Evolutionary conservation across 2,797 vertebrate genomes (phyloP).

Genomic region (Gymnopithys bicolor): DNA sequence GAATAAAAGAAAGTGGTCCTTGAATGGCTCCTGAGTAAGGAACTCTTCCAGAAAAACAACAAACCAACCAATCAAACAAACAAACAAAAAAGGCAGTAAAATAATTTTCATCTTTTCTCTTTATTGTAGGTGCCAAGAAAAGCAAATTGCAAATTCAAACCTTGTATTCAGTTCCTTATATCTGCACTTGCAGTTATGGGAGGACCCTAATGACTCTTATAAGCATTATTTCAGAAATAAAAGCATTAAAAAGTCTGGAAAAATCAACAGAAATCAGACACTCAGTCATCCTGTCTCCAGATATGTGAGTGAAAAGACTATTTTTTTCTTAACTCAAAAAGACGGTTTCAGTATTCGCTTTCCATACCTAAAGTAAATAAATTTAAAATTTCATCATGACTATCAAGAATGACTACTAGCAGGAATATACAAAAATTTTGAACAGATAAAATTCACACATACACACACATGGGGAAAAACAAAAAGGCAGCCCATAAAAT

Average conservation of each 20-base stretch:
- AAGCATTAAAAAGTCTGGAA: neutral
- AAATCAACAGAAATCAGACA: neutral
- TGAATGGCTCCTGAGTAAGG: neutral
- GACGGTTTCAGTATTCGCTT: neutral
- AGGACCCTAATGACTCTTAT: neutral
- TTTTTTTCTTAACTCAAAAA: neutral
- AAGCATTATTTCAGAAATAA: neutral
- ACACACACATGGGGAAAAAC: neutral
- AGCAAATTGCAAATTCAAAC: neutral
- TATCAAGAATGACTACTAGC: neutral
- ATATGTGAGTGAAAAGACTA: neutral
- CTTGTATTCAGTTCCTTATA: neutral
- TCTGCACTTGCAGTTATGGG: neutral
- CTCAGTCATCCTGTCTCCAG: neutral
- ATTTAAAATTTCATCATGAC: neutral
- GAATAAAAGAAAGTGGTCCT: neutral
- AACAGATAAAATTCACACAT: neutral
- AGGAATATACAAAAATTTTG: neutral
- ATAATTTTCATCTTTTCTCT: neutral
- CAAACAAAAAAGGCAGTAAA: neutral
- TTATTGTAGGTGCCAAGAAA: neutral
- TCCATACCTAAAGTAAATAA: neutral
- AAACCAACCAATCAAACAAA: neutral
- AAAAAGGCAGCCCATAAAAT: neutral
- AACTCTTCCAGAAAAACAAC: neutral